These are phyloP conservation scores for Chunga burmeisteri DNA, from an alignment of 2,113 vertebrate species.

Conservation along the genomic window DNA sequence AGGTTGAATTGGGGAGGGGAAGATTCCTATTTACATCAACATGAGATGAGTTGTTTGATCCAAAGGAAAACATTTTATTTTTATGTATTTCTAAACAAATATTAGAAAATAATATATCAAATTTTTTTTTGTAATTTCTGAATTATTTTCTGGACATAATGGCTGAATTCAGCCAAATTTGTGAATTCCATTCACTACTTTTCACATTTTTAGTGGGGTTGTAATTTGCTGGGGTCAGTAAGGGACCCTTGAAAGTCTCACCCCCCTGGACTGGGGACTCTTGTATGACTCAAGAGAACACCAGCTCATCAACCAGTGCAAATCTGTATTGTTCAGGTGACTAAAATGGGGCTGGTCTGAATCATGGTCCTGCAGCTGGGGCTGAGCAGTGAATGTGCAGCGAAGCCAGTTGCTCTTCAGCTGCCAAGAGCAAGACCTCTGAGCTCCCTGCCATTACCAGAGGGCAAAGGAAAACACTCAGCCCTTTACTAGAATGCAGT, in stretches of 20 bases:
- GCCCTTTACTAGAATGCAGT: not conserved
- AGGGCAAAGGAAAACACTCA: not conserved
- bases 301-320: not conserved
- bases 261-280: not conserved
- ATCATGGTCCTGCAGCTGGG: not conserved
- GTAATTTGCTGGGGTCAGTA: not conserved
- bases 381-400: fast-evolving
- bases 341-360: not conserved
- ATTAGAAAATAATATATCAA: not conserved
- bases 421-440: not conserved
- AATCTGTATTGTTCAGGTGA: not conserved
- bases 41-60: not conserved
- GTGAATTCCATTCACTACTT: not conserved
- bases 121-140: not conserved
- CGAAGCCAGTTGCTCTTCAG: not conserved
- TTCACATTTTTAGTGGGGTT: not conserved
- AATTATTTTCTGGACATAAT: not conserved
- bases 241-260: not conserved
- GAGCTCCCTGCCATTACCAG: not conserved
- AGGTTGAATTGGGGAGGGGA: not conserved
- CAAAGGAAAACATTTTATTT: not conserved
- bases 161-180: not conserved
- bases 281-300: not conserved
- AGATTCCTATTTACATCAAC: not conserved
- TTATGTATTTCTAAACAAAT: not conserved